Base-by-base conservation (phyloP, 35 echinoderm and acorn worm genomes). In the Chiridota heheva region DNA sequence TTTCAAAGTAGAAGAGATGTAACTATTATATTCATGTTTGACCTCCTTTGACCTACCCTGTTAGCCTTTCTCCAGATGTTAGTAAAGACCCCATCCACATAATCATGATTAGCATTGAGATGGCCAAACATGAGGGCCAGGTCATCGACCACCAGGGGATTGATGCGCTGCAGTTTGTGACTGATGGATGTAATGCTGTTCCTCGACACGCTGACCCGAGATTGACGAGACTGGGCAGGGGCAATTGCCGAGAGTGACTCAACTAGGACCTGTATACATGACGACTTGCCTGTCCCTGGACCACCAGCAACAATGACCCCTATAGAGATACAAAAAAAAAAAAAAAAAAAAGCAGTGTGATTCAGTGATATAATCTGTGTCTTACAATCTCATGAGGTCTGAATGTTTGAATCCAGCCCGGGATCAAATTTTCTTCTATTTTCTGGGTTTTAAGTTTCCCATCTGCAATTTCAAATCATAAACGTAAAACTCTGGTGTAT, bases 91-190 rank as follows among this genome's bases (percentile, higher is more conserved):
- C 95, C 95, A 82, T 98, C 95, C 4, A 91, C 75, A 90, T 86
- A 98, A 60, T 98, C 95, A 70, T 85, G 95, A 45, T 98, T 98
- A 43, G 82, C 72, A 57, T 98, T 98, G 17, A 98, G 58, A 44
- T 91, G 81, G 26, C 95, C 95, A 77, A 98, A 98, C 95, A 98
- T 98, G 33, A 98, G 89, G 16, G 81, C 44, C 22, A 98, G 89
- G 48, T 98, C 95, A 47, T 91, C 89, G 27, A 91, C 89, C 17
- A 98, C 89, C 56, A 91, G 72, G 0, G 95, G 95, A 42, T 84
- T 98, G 81, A 98, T 88, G 6, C 89, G 70, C 69, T 98, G 95
- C 10, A 98, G 85, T 64, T 98, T 98, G 82, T 98, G 95, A 65
- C 88, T 98, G 79, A 98, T 91, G 41, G 88, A 35, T 2, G 95